phyloP scores from a whole-genome alignment of 2,797 vertebrate genomes.

The Simalia tracyae region DNA sequence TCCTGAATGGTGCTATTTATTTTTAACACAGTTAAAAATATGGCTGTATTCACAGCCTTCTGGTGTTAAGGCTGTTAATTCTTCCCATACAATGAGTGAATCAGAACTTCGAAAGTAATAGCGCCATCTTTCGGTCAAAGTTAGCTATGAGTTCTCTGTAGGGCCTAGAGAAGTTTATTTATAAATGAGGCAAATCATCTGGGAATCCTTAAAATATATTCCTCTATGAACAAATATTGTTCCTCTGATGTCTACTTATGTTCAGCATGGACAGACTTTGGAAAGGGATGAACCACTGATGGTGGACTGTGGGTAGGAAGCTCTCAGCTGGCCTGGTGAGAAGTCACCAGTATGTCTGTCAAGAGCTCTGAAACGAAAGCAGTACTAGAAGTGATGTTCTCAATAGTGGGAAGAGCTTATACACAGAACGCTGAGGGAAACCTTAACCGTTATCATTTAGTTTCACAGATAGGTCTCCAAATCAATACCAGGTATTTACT shows the following conservation, averaged over 20 bases:
- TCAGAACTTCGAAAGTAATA: not conserved
- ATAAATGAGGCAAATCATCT: not conserved
- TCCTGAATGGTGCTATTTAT: not conserved
- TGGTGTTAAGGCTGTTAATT: not conserved
- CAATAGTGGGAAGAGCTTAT: not conserved
- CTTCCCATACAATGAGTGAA: not conserved
- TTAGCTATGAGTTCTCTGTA: not conserved
- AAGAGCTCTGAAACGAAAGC: not conserved
- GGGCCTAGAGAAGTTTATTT: not conserved
- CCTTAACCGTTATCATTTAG: not conserved
- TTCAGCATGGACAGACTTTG: not conserved
- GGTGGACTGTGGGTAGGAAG: not conserved
- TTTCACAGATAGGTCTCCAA: not conserved
- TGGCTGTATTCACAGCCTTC: not conserved
- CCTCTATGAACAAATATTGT: not conserved
- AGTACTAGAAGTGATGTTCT: not conserved
- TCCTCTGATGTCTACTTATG: not conserved
- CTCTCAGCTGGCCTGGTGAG: not conserved
- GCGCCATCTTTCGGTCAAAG: not conserved
- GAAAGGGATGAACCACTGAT: not conserved
- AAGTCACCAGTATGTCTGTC: not conserved
- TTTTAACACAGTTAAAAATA: constrained; percentile 3
- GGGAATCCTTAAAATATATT: not conserved
- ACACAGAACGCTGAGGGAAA: not conserved
- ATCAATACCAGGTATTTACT: not conserved